Evolutionary conservation across 2,888 invertebrate species (phyloP).

Genomic region (Allolobophora icterica): DNA sequence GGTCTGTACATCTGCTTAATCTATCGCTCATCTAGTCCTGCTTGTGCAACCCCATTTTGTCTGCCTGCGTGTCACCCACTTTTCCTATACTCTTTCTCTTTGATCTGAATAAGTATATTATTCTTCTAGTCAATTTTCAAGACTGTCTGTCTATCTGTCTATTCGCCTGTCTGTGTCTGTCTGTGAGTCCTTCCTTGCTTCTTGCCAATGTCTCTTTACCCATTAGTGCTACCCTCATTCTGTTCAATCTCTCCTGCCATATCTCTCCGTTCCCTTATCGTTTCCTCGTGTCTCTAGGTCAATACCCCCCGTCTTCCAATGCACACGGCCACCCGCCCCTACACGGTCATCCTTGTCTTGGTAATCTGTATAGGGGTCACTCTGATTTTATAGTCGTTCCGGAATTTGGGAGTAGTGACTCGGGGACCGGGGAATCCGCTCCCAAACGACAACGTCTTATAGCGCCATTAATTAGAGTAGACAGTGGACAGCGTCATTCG

Average conservation of each 20-base stretch:
- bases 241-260: not conserved
- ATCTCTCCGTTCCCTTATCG: not conserved
- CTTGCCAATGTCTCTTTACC: not conserved
- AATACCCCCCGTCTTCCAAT: not conserved
- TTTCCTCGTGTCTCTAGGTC: not conserved
- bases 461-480: not conserved
- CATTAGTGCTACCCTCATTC: not conserved
- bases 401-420: not conserved
- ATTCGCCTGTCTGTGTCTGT: not conserved
- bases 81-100: not conserved
- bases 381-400: slow-evolving; percentile 7
- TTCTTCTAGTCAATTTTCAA: not conserved
- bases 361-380: not conserved
- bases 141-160: not conserved
- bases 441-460: not conserved
- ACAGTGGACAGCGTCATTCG: not conserved
- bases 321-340: not conserved
- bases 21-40: not conserved
- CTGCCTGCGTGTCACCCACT: not conserved
- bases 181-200: not conserved
- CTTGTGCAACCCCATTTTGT: not conserved
- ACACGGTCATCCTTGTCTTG: not conserved
- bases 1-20: not conserved
- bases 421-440: not conserved
- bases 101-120: not conserved